These are phyloP conservation scores for Clunio marinus DNA, from an alignment of 2,888 invertebrate genomes.

Conservation along the genomic window DNA sequence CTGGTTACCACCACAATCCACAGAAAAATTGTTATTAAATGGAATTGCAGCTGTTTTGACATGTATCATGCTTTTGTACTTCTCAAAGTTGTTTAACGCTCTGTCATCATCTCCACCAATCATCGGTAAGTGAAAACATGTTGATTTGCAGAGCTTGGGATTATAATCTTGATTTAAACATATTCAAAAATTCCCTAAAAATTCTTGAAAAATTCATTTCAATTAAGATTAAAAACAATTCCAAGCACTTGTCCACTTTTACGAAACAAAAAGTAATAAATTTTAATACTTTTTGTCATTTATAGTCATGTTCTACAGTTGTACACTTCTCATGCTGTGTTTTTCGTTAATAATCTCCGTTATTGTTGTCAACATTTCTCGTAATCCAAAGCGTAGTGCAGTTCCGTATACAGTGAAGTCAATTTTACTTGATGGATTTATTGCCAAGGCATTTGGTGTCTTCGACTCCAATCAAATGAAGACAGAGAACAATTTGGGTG, in stretches of 20 bases:
- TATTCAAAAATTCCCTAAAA: too few species aligned
- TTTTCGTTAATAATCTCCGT: constrained; percentile 56
- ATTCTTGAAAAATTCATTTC: too few species aligned
- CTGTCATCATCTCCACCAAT: constrained; percentile 52
- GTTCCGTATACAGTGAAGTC: constrained; percentile 50
- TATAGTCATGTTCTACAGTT: constrained; percentile 57
- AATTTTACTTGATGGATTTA: constrained; percentile 45
- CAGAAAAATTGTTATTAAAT: constrained; percentile 61
- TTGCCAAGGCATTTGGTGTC: constrained; percentile 37
- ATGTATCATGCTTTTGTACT: constrained; percentile 60
- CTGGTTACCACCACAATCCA: constrained; percentile 63
- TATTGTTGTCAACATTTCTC: constrained; percentile 55
- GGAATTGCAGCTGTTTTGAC: constrained; percentile 59
- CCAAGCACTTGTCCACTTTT: too few species aligned
- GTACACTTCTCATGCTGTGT: constrained; percentile 53
- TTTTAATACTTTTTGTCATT: too few species aligned
- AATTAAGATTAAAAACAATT: too few species aligned
- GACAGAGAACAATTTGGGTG: constrained; percentile 42
- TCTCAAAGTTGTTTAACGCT: constrained; percentile 55
- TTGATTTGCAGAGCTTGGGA: too few species aligned
- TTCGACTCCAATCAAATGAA: constrained; percentile 41
- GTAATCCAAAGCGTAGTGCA: constrained; percentile 50
- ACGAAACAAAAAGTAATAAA: too few species aligned
- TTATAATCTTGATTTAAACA: too few species aligned
- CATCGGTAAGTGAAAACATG: constrained; percentile 50